Evolutionary conservation across 2,797 vertebrate genomes (phyloP).

Genomic region (Buphagus erythrorhynchus): DNA sequence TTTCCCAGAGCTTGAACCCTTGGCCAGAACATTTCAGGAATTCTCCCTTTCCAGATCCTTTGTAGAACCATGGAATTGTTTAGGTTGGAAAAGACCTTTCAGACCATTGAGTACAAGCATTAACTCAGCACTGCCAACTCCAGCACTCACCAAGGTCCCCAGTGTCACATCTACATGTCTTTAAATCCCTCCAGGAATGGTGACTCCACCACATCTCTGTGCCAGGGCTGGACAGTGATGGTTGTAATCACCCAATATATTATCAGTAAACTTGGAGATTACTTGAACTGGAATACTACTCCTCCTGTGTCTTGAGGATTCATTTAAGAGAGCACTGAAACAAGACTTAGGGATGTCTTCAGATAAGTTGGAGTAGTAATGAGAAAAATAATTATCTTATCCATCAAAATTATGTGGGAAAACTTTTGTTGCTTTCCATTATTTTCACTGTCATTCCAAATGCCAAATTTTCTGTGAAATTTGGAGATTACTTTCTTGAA

Average conservation of each 20-base stretch:
- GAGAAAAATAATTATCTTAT: constrained; percentile 8
- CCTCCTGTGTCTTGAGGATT: not conserved
- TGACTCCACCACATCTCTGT: not conserved
- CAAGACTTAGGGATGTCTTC: not conserved
- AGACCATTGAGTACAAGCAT: not conserved
- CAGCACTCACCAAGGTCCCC: not conserved
- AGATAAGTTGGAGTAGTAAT: not conserved
- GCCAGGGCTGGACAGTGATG: not conserved
- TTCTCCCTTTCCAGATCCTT: not conserved
- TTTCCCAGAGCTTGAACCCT: not conserved
- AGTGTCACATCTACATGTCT: accelerated
- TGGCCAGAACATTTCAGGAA: not conserved
- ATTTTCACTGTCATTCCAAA: constrained; percentile 9
- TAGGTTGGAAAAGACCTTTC: not conserved
- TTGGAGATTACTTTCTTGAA: constrained; percentile 35
- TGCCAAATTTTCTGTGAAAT: constrained; percentile 41
- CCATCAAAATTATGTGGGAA: not conserved
- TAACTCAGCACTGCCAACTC: not conserved
- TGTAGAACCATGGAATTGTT: not conserved
- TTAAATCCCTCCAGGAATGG: not conserved
- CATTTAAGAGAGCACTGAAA: not conserved
- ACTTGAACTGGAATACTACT: not conserved
- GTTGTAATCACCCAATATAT: not conserved
- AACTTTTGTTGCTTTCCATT: constrained; percentile 14
- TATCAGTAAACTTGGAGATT: not conserved